A percentile compares a stretch with the other conserved stretches of the same genome.
Conservation (phyloP, 1,140 invertebrate species). For the Ips typographus region DNA sequence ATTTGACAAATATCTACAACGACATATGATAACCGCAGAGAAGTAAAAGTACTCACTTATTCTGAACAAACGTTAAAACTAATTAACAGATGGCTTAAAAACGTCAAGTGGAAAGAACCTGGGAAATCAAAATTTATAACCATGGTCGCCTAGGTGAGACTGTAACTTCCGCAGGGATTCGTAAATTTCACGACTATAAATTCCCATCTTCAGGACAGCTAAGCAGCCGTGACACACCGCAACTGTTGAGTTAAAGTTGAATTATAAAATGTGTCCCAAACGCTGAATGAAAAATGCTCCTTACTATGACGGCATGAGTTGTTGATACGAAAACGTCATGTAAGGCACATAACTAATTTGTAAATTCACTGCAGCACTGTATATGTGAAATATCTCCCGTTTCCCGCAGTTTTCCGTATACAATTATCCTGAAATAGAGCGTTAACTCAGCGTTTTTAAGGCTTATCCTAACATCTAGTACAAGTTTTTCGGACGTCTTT, state of each 20-base stretch:
- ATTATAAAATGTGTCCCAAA: not conserved
- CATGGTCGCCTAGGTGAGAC: conserved; percentile 10
- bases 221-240: conserved; percentile 9
- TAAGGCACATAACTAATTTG: not conserved
- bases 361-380: not conserved
- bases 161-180: conserved; percentile 19
- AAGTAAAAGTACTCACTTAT: too few species aligned
- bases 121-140: conserved; percentile 22
- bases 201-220: conserved; percentile 5
- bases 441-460: not conserved
- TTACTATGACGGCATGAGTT: too few species aligned
- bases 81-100: conserved; percentile 10
- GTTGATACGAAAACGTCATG: not conserved
- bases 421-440: not conserved
- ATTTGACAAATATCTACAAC: too few species aligned
- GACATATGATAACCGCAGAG: too few species aligned
- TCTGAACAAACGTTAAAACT: not conserved
- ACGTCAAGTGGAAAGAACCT: conserved; percentile 3
- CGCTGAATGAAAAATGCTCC: not conserved
- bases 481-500: not conserved
- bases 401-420: not conserved
- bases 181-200: conserved; percentile 17
- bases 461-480: not conserved
- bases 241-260: conserved; percentile 13
- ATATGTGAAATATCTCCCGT: not conserved